Percentiles rank a stretch among this genome's conserved stretches.
These are phyloP conservation scores for Dryobotodes eremita DNA, from an alignment of 2,888 invertebrate species.

Conservation along the genomic window DNA sequence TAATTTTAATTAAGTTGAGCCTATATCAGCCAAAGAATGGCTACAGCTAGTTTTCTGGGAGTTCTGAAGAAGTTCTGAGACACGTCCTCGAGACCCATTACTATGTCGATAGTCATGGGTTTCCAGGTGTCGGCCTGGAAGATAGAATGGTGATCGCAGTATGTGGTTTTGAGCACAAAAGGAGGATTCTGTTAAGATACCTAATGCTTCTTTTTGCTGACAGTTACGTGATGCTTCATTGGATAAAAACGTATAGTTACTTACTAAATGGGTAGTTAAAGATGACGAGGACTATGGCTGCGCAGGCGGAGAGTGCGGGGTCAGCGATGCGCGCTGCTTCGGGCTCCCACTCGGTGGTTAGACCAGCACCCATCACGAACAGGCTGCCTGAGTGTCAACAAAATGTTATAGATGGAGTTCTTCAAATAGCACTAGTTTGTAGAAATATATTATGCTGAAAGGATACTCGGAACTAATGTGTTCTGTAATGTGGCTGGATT, in stretches of 20 bases:
- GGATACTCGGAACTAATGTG: neutral
- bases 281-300: conserved; percentile 93
- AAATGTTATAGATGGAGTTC: neutral
- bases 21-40: neutral
- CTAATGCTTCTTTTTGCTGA: neutral
- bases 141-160: neutral
- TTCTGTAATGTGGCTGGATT: neutral
- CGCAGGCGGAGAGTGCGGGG: conserved; percentile 94
- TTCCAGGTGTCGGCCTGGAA: neutral
- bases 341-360: conserved; percentile 87
- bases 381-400: conserved; percentile 91
- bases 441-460: neutral
- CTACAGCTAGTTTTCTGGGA: neutral
- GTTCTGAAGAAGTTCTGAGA: neutral
- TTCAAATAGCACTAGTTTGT: neutral
- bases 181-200: neutral
- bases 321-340: conserved; percentile 91
- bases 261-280: conserved; percentile 95
- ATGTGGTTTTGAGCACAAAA: neutral
- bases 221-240: neutral
- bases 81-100: neutral
- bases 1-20: neutral
- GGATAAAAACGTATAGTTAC: conserved; percentile 62
- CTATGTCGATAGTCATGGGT: too few species aligned
- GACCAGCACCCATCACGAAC: conserved; percentile 92